phyloP scores from a whole-genome alignment of 2,888 invertebrate genomes.

The Sminthurinus aureus region DNA sequence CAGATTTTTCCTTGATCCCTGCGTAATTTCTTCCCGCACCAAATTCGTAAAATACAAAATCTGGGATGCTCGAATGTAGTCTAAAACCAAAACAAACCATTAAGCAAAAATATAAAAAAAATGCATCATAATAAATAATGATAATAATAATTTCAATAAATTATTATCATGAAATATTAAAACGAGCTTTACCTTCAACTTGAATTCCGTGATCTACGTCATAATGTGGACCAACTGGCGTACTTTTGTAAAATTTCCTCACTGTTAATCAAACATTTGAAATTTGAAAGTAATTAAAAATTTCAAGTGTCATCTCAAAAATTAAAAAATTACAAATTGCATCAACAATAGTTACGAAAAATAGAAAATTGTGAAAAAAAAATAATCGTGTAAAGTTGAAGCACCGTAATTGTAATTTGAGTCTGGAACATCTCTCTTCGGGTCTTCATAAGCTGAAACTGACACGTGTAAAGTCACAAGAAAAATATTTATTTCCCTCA shows the following conservation, averaged over 20 bases:
- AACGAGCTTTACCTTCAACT: neutral
- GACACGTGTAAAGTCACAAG: no score
- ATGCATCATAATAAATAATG: neutral
- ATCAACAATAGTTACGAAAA: neutral
- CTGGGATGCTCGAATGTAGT: neutral
- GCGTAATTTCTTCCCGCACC: neutral
- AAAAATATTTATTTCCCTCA: neutral
- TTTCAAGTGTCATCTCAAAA: neutral
- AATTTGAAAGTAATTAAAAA: no score
- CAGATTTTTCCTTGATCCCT: neutral
- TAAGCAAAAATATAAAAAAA: no score
- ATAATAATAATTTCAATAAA: neutral
- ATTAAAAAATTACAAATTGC: neutral
- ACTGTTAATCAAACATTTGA: neutral
- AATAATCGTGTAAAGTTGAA: neutral
- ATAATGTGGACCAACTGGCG: constrained; percentile 5
- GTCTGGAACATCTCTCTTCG: neutral
- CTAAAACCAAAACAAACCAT: neutral
- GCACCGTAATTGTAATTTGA: neutral
- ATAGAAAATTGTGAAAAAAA: neutral
- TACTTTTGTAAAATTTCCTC: neutral
- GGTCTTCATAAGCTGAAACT: no score
- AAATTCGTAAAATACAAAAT: neutral
- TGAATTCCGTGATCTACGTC: neutral
- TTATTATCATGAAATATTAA: neutral